Evolutionary conservation across 2,888 invertebrate genomes (phyloP).

Genomic region (Eustalomyia histrio): DNA sequence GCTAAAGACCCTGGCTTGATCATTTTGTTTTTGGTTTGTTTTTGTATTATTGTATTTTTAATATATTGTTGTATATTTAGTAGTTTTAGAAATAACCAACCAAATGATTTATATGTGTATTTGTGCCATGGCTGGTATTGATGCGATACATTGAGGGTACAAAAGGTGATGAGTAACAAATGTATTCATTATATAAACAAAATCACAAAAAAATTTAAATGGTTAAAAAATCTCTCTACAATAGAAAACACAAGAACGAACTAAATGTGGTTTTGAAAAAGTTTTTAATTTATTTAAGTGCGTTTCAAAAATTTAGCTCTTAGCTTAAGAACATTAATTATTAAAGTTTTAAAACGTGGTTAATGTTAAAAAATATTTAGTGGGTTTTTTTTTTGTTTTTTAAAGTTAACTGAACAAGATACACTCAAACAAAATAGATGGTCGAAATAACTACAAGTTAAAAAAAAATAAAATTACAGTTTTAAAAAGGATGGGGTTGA

Average conservation of each 20-base stretch:
- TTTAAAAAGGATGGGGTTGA: too few species aligned
- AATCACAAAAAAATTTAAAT: constrained; percentile 25
- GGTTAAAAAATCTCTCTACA: constrained; percentile 32
- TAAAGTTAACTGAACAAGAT: too few species aligned
- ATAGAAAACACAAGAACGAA: constrained; percentile 9
- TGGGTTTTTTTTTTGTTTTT: too few species aligned
- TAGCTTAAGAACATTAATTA: not conserved
- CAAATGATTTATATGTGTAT: constrained; percentile 59
- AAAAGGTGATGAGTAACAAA: constrained; percentile 65
- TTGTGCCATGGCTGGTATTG: constrained; percentile 50
- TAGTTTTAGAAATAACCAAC: constrained; percentile 56
- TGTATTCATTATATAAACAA: constrained; percentile 39
- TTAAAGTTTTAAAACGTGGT: not conserved
- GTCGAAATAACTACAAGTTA: too few species aligned
- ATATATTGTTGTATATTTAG: constrained; percentile 38
- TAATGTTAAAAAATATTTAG: not conserved
- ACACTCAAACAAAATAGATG: too few species aligned
- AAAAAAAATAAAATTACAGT: too few species aligned
- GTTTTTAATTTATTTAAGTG: constrained; percentile 38
- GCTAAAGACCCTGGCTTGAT: constrained; percentile 75
- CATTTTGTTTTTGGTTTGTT: constrained; percentile 37
- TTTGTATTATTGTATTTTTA: constrained; percentile 29
- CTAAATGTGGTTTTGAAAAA: constrained; percentile 42
- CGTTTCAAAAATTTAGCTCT: constrained; percentile 47
- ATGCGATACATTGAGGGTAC: constrained; percentile 62